Evolutionary conservation across 2,113 vertebrate species (phyloP), one percentile per base, ranked within the genome.

Genomic region (Butorides virescens): DNA sequence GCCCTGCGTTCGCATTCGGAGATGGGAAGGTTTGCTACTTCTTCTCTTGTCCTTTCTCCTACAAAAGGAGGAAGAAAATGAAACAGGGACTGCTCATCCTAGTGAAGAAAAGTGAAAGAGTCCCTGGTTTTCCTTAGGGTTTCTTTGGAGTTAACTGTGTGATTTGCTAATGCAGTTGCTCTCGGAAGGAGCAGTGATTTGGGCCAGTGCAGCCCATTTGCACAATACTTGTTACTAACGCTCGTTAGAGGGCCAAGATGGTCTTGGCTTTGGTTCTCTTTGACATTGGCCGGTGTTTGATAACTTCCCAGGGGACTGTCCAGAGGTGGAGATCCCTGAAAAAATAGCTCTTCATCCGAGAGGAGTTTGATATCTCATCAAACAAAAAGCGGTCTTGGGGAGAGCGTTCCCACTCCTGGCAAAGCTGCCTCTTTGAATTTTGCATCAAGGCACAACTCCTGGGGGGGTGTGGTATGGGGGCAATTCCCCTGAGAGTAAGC

Each of bases 381-480:
- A 2, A 16, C 1, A 9, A 37, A 11, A 70, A 29, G 16, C 5
- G 17, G 32, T 13, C n/a, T 61, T 46, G n/a, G 59, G 30, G 32
- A 9, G 39, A 49, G 32, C 4, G 23, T 34, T 76, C 34, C 10
- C 5, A 11, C 46, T 50, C 20, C 52, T 19, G 37, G n/a, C 12
- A 72, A 3, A 16, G 22, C n/a, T 50, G 34, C 21, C 5, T 52
- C 42, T 39, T 21, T 27, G 46, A 14, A 9, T 44, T 65, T 6
- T n/a, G n/a, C 30, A 29, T 22, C 11, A 29, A 52, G 36, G 34
- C 26, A 62, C 39, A 82, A 1, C 30, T 47, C 36, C 7, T 13
- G 36, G 29, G 11, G 11, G 12, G 1, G 10, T n/a, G 1, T 2
- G 15, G 7, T 44, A 25, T 10, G 22, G 6, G 23, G 26, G 13